These are phyloP conservation scores for Ochotona curzoniae DNA, from an alignment of 2,113 vertebrate species.

Conservation along the genomic window DNA sequence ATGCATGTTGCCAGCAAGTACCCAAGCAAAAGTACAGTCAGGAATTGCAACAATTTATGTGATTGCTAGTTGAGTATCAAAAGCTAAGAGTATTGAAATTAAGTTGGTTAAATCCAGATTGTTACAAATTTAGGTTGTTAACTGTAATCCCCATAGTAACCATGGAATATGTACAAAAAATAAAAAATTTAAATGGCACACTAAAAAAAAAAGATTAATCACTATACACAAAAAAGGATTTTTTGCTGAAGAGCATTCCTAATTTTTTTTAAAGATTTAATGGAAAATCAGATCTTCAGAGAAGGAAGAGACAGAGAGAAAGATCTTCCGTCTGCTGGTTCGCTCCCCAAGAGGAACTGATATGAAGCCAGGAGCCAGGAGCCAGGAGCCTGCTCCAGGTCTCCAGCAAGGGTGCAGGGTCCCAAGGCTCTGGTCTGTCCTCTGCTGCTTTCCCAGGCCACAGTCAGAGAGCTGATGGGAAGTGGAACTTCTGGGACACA, in stretches of 20 bases:
- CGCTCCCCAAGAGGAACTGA: too few species aligned
- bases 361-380: too few species aligned
- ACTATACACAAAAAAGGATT: not conserved
- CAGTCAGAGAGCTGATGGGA: too few species aligned
- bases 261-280: not conserved
- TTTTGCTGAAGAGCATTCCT: not conserved
- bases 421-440: too few species aligned
- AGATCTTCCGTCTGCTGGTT: too few species aligned
- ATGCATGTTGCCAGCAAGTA: not conserved
- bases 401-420: too few species aligned
- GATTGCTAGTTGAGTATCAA: not conserved
- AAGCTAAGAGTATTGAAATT: not conserved
- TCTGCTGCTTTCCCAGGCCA: too few species aligned
- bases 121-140: slow-evolving; percentile 14
- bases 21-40: not conserved
- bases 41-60: not conserved
- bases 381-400: too few species aligned
- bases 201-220: not conserved
- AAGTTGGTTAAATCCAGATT: slow-evolving; percentile 47
- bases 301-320: too few species aligned
- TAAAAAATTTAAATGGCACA: slow-evolving; percentile 12
- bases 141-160: slow-evolving; percentile 26
- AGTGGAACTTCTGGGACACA: too few species aligned
- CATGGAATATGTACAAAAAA: slow-evolving; percentile 40
- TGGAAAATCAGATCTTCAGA: too few species aligned